phyloP scores from a whole-genome alignment of 2,797 vertebrate genomes.

The Selene dorsalis region DNA sequence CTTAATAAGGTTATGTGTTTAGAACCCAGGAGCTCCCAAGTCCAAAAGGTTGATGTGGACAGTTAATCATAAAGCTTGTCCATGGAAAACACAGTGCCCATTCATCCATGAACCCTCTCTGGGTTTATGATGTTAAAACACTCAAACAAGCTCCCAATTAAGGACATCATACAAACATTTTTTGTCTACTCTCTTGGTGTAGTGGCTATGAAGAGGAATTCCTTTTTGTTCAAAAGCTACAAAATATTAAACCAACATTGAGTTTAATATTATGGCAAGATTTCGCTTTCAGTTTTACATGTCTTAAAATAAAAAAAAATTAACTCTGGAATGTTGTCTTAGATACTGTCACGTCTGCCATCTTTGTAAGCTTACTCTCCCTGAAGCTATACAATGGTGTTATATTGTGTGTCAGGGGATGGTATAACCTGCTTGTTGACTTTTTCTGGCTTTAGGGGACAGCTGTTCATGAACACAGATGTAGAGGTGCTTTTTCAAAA shows the following conservation, averaged over 20 bases:
- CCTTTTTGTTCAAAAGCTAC: conserved; percentile 19
- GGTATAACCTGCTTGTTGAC: conserved; percentile 46
- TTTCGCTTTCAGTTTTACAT: conserved; percentile 21
- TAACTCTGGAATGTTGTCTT: conserved; percentile 30
- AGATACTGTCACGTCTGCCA: conserved; percentile 47
- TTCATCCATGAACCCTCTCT: conserved; percentile 55
- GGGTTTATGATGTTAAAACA: conserved; percentile 51
- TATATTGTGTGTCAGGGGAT: conserved; percentile 46
- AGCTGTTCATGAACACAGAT: conserved; percentile 49
- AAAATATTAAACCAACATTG: conserved; percentile 13
- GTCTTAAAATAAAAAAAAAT: conserved; percentile 25
- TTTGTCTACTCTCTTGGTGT: conserved; percentile 1
- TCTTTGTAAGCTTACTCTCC: conserved; percentile 57
- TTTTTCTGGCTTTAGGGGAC: conserved; percentile 57
- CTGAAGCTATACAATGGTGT: conserved; percentile 50
- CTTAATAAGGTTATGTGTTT: conserved; percentile 83
- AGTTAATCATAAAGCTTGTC: conserved; percentile 78
- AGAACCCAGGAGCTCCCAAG: conserved; percentile 78
- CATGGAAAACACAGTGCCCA: conserved; percentile 63
- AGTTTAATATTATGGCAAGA: conserved; percentile 2
- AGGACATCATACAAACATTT: conserved; percentile 23
- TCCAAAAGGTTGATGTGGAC: conserved; percentile 77
- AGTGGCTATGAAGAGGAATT: conserved; percentile 14
- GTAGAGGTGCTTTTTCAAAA: conserved; percentile 41
- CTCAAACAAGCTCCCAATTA: conserved; percentile 32